Conservation (phyloP, 2,888 invertebrate species). For the Phasia obesa region DNA sequence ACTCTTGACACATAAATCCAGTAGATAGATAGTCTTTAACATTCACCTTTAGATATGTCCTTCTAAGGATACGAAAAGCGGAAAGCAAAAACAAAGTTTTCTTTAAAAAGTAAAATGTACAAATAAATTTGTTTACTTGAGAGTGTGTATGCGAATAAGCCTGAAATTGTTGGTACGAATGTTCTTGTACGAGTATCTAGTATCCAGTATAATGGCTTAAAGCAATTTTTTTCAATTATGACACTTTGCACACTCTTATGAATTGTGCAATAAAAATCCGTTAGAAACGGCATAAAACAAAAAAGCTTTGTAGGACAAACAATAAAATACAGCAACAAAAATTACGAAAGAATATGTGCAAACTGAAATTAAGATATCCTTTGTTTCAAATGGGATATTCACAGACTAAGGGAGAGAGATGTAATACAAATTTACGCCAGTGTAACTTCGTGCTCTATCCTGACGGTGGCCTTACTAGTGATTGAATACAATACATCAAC, state of each 20-base stretch:
- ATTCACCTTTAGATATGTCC: conserved; percentile 63
- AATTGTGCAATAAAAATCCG: conserved; percentile 11
- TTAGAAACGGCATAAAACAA: conserved; percentile 17
- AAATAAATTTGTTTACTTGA: not conserved
- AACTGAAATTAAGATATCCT: not conserved
- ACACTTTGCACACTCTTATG: conserved; percentile 56
- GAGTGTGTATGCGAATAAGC: not conserved
- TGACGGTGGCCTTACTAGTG: no score
- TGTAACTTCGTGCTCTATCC: no score
- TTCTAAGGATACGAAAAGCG: conserved; percentile 35
- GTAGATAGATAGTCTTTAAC: conserved; percentile 37
- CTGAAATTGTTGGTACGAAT: not conserved
- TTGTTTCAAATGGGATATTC: not conserved
- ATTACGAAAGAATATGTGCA: not conserved
- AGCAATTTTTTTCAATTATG: conserved; percentile 67
- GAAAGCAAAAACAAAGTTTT: conserved; percentile 5
- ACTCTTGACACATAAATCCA: conserved; percentile 47
- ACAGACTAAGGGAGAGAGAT: not conserved
- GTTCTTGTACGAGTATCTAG: not conserved
- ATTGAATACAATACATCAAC: no score
- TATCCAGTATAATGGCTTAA: conserved; percentile 28
- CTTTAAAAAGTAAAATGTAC: conserved; percentile 8
- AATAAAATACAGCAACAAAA: conserved; percentile 3
- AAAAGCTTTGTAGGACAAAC: conserved; percentile 1
- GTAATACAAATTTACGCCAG: no score